These are phyloP conservation scores for Rhodophaea formosa DNA, from an alignment of 2,888 invertebrate species.

Conservation along the genomic window DNA sequence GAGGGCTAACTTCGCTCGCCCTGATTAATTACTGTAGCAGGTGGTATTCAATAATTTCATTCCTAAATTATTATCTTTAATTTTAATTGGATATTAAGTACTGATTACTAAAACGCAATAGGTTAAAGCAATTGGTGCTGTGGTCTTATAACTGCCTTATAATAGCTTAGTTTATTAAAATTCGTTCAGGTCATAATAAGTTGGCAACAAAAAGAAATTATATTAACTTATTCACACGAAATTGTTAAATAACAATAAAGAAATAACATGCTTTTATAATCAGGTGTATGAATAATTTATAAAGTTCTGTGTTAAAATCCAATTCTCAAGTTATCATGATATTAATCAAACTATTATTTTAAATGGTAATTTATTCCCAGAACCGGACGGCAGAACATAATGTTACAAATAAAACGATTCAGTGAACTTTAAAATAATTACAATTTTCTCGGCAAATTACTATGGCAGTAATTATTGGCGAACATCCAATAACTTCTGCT, in stretches of 20 bases:
- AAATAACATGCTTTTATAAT: slow-evolving; percentile 7
- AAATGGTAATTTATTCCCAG: slow-evolving; percentile 14
- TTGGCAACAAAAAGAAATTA: no score
- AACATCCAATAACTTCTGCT: slow-evolving; percentile 4
- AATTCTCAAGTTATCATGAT: slow-evolving; percentile 14
- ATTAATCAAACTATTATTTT: slow-evolving; percentile 15
- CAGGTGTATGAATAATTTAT: slow-evolving; percentile 7
- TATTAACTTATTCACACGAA: slow-evolving; percentile 16
- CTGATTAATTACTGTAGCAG: no score
- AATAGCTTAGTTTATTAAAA: no score
- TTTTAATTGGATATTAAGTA: no score
- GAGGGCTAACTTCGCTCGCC: no score
- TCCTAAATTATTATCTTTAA: no score
- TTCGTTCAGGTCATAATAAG: no score
- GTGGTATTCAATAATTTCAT: background rate
- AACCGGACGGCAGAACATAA: slow-evolving; percentile 1
- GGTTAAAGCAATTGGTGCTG: no score
- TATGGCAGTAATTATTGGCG: background rate
- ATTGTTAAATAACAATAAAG: slow-evolving; percentile 2
- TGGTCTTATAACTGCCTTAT: no score
- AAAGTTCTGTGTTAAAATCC: slow-evolving; percentile 12
- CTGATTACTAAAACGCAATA: no score
- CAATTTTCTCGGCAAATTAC: background rate
- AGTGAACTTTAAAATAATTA: slow-evolving; percentile 16
- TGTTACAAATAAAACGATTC: slow-evolving; percentile 5